Percentiles rank a stretch among this genome's conserved stretches.
Evolutionary conservation across 2,113 vertebrate species (phyloP).

Genomic region (Xenopus borealis): DNA sequence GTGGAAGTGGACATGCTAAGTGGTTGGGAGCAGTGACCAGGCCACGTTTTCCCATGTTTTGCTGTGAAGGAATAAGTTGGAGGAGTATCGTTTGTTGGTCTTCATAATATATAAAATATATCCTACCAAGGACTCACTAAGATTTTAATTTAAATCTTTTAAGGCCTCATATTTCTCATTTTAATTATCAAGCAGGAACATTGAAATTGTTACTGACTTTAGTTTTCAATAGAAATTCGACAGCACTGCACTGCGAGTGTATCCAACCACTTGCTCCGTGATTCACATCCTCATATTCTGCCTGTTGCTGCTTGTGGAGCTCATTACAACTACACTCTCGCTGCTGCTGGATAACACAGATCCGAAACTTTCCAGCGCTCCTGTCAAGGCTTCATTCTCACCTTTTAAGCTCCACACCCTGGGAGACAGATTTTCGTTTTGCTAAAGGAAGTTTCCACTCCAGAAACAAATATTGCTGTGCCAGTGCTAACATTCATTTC

Average conservation of each 20-base stretch:
- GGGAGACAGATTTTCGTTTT: constrained; percentile 29
- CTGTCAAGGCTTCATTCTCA: constrained; percentile 45
- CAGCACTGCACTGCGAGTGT: no score
- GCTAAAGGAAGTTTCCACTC: constrained; percentile 32
- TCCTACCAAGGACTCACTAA: no score
- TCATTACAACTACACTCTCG: constrained; percentile 20
- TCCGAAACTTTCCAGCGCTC: constrained; percentile 24
- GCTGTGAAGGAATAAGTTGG: no score
- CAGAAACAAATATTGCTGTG: constrained; percentile 14
- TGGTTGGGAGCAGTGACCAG: no score
- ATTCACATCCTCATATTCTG: constrained; percentile 11
- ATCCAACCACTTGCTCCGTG: background rate
- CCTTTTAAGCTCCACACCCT: constrained; percentile 38
- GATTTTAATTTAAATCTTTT: no score
- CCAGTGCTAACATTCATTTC: no score
- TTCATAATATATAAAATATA: no score
- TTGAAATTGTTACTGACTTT: background rate
- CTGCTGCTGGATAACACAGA: constrained; percentile 34
- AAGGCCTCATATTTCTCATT: no score
- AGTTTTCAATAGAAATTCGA: background rate
- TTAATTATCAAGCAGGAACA: no score
- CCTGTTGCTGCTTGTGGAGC: background rate
- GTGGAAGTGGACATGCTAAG: no score
- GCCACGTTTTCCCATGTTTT: no score
- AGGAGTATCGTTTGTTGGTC: no score